Percentiles rank a stretch among this genome's conserved stretches.
phyloP scores from a whole-genome alignment of 1,140 invertebrate genomes.

The Cepaea nemoralis region DNA sequence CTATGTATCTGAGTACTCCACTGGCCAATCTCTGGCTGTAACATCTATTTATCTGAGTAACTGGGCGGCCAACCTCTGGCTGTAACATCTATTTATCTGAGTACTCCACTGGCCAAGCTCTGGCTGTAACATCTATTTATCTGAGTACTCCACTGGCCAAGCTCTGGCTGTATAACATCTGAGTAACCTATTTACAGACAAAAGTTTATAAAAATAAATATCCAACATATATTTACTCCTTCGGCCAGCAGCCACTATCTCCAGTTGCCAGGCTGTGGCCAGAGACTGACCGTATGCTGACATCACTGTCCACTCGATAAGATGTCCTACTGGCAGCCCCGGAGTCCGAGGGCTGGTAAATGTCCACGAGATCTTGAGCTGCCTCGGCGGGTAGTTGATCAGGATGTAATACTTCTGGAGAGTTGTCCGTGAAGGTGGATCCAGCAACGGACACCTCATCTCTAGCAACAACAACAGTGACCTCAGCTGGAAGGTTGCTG shows the following conservation, averaged over 20 bases:
- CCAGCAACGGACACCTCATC: neutral
- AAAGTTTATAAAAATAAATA: too few relatives aligned
- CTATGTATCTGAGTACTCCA: too few relatives aligned
- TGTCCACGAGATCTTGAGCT: neutral
- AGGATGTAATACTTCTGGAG: neutral
- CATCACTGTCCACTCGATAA: conserved; percentile 36
- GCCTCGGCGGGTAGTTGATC: neutral
- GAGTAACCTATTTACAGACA: too few relatives aligned
- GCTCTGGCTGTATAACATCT: too few relatives aligned
- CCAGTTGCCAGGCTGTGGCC: conserved; percentile 16
- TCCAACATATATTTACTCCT: neutral
- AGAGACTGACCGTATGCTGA: conserved; percentile 15
- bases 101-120: too few relatives aligned
- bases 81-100: too few relatives aligned
- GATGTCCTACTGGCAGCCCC: conserved; percentile 29
- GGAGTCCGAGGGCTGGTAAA: neutral
- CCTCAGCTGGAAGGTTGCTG: neutral
- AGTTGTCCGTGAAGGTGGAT: neutral
- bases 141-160: too few relatives aligned
- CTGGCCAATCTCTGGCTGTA: too few relatives aligned
- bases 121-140: too few relatives aligned
- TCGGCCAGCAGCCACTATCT: conserved; percentile 35
- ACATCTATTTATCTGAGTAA: too few relatives aligned
- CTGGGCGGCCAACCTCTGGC: too few relatives aligned
- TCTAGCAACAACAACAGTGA: neutral